Percentiles rank a stretch among this genome's conserved stretches.
These are phyloP conservation scores for Lepeophtheirus nordmannii DNA, from an alignment of 2,888 invertebrate genomes.

Conservation along the genomic window DNA sequence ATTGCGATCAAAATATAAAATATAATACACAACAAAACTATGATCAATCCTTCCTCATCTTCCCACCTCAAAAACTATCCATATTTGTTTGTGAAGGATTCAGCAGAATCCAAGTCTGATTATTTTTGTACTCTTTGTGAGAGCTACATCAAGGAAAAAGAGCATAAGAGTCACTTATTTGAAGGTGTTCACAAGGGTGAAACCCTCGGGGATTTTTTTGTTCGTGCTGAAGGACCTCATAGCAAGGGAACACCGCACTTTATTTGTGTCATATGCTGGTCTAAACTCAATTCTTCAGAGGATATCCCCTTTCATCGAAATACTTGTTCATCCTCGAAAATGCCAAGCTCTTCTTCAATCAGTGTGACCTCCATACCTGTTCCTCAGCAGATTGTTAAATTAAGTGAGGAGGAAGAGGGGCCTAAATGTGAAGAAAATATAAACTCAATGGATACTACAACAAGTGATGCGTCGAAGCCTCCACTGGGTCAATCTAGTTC, in stretches of 20 bases:
- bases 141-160: constrained; percentile 1
- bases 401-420: neutral
- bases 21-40: neutral
- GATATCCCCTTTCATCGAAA: neutral
- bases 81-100: neutral
- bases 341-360: neutral
- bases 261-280: constrained; percentile 15
- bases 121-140: constrained; percentile 22
- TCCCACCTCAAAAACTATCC: too few species aligned
- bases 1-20: too few species aligned
- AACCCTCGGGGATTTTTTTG: neutral
- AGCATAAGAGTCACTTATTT: constrained; percentile 10
- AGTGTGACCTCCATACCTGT: too few species aligned
- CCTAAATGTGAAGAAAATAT: too few species aligned
- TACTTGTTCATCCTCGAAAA: constrained; percentile 1
- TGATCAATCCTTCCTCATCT: neutral
- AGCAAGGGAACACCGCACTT: neutral
- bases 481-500: neutral
- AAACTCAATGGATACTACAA: too few species aligned
- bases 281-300: neutral
- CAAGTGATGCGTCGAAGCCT: neutral
- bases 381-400: neutral
- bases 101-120: constrained; percentile 21
- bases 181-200: constrained; percentile 14
- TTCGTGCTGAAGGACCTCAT: neutral